Evolutionary conservation across 2,888 invertebrate genomes (phyloP).

Genomic region (Bombylius discolor): DNA sequence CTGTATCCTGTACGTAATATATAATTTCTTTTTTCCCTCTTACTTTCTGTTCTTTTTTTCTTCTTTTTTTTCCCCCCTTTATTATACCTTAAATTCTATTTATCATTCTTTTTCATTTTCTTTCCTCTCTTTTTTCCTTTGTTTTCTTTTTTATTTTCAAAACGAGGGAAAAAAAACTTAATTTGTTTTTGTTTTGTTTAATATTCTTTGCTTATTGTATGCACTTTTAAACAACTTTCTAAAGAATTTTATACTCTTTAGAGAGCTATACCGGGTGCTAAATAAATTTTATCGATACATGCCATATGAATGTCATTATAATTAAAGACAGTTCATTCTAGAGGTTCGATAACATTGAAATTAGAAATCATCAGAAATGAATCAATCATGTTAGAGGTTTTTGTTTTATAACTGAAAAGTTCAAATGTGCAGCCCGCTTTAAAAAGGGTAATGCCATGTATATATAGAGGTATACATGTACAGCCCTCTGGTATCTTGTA

Average conservation of each 20-base stretch:
- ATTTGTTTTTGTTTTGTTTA: no score
- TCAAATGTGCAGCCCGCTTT: no score
- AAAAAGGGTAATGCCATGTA: no score
- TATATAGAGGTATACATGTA: no score
- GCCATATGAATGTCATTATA: conserved; percentile 9
- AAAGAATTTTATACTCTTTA: background rate
- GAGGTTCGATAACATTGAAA: conserved; percentile 2
- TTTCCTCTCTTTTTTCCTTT: no score
- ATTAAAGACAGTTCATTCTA: conserved; percentile 4
- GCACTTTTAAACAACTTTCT: background rate
- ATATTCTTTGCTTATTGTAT: background rate
- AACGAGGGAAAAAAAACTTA: no score
- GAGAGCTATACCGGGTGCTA: conserved; percentile 3
- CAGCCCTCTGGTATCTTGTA: no score
- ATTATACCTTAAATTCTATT: background rate
- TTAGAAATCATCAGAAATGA: background rate
- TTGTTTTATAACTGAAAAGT: no score
- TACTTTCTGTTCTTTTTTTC: background rate
- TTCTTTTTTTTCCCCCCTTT: background rate
- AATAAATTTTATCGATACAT: conserved; percentile 8
- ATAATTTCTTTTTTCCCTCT: conserved; percentile 6
- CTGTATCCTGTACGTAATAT: conserved; percentile 23
- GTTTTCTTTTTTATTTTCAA: no score
- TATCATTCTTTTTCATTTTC: background rate
- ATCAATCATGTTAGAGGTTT: no score